Evolutionary conservation across 2,797 vertebrate species (phyloP), one percentile per base, ranked within the genome.

Genomic region (Podarcis lilfordi): DNA sequence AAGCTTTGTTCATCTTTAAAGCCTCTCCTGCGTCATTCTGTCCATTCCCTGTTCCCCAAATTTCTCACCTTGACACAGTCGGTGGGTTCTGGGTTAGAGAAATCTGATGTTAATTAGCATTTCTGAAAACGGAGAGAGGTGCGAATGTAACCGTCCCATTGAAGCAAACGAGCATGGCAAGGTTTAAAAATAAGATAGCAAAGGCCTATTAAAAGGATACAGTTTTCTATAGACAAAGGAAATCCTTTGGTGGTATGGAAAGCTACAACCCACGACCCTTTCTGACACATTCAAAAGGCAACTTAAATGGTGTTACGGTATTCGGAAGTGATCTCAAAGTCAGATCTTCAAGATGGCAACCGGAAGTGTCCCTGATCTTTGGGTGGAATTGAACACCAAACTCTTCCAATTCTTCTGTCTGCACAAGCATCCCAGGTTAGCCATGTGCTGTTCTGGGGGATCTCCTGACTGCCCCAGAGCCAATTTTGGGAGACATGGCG

Each of bases 1-100:
- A 87, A 91, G 82, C 89, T 93, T 91, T 86, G n/a, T 89, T 93
- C 89, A 55, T 68, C 89, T 89, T 74, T 69, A 92, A 95, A 95
- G 90, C 64, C 75, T 43, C 21, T 92, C 88, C 92, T 92, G 55
- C 68, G 1, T 88, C 71, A 91, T 89, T 85, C 50, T 55, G 1
- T 88, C 93, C 89, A 5, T 88, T 29, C 27, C 74, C 40, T 74
- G 87, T 2, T 40, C 79, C 82, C 80, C 91, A 81, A 93, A 91
- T 92, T 93, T 95, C 91, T 94, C 92, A 93, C 94, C 92, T 95
- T 94, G 91, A 89, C 37, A 68, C 66, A 89, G 86, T 88, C 64
- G 45, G 92, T 69, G 76, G 76, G 66, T 78, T 89, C 88, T 85
- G 77, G 69, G 69, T 80, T 74, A 93, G 83, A 94, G 85, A 45